Base-by-base conservation (phyloP, 2,797 vertebrate genomes). In the Anabacerthia variegaticeps region DNA sequence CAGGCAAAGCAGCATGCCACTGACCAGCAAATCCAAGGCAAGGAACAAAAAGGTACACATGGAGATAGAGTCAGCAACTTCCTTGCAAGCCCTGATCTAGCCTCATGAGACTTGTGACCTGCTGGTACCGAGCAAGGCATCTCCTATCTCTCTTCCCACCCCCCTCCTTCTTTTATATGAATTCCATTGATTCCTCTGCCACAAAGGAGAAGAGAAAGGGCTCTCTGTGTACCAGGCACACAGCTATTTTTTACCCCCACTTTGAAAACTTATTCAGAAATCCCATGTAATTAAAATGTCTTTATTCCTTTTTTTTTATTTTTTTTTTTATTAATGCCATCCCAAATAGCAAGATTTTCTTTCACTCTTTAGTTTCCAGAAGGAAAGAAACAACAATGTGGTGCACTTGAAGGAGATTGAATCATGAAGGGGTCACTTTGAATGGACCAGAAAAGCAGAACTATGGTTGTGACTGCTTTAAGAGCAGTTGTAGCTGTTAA, bases 1-100 rank as follows among this genome's bases (percentile, higher is more conserved):
- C 98, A 98, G 98, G 98, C 98, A 97, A 98, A 98, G 98, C 98
- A 97, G 98, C 98, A 98, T 97, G 98, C 97, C 97, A 95, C 97
- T 71, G 96, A 96, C 89, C 98, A 98, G 98, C 98, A 99, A 99
- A 99, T 99, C 98, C 98, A 96, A 94, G 98, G 95, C 96, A 94
- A 95, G 96, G 97, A 97, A 97, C 97, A 95, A 97, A 93, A 91
- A 96, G 65, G 90, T 92, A 96, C 95, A 96, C 96, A 95, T 81
- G 96, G 96, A 96, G 96, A 97, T 94, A 74, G 82, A 96, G 96
- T 92, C 96, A 97, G 96, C 96, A 94, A 63, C 96, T 81, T 96
- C 93, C 77, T 88, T 44, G 79, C 95, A 76, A 95, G 91, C 89
- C 69, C 89, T 72, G 88, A 92, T 93, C 28, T 20, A 97, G 96